Conservation (phyloP, 1,140 invertebrate species). For the Saccostrea echinata region DNA sequence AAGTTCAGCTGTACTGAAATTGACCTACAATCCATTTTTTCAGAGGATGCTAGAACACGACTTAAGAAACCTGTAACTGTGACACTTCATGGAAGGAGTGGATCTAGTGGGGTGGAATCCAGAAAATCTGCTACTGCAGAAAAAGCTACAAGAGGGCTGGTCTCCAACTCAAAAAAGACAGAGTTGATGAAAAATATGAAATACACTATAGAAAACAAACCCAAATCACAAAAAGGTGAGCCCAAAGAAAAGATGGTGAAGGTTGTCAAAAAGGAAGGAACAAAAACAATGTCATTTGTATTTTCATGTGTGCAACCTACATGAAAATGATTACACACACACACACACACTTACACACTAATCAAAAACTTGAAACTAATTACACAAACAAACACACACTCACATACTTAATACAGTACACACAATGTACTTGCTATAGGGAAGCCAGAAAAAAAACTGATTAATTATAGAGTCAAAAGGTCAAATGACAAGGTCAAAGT, state of each 20-base stretch:
- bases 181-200: constrained; percentile 58
- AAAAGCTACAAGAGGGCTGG: constrained; percentile 36
- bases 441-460: too few species aligned
- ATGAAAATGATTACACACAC: too few species aligned
- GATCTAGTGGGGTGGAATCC: too few species aligned
- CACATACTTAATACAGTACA: too few species aligned
- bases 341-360: too few species aligned
- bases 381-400: too few species aligned
- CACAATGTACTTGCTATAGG: too few species aligned
- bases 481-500: too few species aligned
- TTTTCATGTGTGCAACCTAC: not conserved
- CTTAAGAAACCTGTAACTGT: constrained; percentile 42
- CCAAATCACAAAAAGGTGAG: not conserved
- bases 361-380: too few species aligned
- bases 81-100: not conserved
- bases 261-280: not conserved
- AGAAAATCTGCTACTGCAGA: too few species aligned
- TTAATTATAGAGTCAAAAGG: too few species aligned
- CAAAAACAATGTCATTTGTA: not conserved
- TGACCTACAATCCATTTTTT: not conserved
- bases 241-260: not conserved
- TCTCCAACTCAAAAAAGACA: constrained; percentile 54
- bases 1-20: too few species aligned
- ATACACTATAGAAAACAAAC: constrained; percentile 53
- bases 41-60: constrained; percentile 44